Evolutionary conservation across 2,888 invertebrate species (phyloP), one percentile per base, ranked within the genome.

Genomic region (Drosophila trichaetosa): DNA sequence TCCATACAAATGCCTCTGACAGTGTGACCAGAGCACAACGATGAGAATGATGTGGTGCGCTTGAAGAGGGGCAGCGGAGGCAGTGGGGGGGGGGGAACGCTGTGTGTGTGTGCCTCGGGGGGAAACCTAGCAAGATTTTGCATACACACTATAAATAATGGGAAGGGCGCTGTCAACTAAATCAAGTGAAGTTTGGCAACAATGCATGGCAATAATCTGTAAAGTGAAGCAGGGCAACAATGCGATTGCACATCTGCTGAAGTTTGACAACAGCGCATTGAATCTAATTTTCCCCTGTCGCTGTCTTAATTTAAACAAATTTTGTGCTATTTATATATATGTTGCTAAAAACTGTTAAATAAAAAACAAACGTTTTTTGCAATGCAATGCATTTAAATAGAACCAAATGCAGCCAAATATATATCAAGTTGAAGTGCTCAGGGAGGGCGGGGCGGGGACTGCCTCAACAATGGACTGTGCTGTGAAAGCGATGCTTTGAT

Each of bases 11-110:
- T 74, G 65, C 49, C 33, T 56, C 21, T 72, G 80, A 80, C 80
- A 79, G 79, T 79, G 74, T 62, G 74, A 62, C 79, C 73, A 65
- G 18, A 58, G 61, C 64, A 76, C 42, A 68, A 64, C 42, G 10
- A 16, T 46, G 42, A n/a, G 36, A 58, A 31, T 24, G 16, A 8
- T 54, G 36, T 31, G 13, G 13, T 31, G 60, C 11, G 53, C 6
- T 36, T 11, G 27, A 5, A 16, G 11, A 7, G 6, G 52, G 1
- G 11, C 6, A 4, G 24, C 7, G 0, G 1, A 29, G 38, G 60
- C 33, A 11, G 11, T 10, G 4, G 4, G 11, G 4, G 11, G 10
- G 2, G 0, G 1, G 4, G 0, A 2, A 16, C 48, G 16, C 10
- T 36, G 33, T 38, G 29, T 34, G 29, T 34, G 27, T 33, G 13